phyloP scores from a whole-genome alignment of 2,888 invertebrate genomes.

The Toxonevra muliebris region DNA sequence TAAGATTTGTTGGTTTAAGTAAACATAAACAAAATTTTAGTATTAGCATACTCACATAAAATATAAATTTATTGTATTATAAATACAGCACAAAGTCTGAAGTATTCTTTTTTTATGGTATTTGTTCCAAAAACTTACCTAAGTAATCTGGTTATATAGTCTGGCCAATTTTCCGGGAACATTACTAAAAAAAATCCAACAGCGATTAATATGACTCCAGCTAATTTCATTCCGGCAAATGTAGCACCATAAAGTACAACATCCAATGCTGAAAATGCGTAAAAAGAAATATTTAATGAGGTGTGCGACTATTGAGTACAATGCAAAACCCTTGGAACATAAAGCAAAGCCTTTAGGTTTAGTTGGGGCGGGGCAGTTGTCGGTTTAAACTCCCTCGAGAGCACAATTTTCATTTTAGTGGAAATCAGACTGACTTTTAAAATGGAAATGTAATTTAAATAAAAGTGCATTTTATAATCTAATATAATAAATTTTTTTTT shows the following conservation, averaged over 20 bases:
- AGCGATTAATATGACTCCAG: conserved; percentile 90
- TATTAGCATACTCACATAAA: conserved; percentile 26
- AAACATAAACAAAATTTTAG: conserved; percentile 2
- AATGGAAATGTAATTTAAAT: no score
- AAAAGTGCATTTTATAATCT: no score
- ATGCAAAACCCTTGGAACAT: background rate
- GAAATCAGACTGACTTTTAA: no score
- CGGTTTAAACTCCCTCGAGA: no score
- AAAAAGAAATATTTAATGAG: background rate
- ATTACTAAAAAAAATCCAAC: conserved; percentile 93
- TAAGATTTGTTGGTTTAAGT: conserved; percentile 10
- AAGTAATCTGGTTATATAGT: conserved; percentile 88
- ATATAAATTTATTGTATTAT: background rate
- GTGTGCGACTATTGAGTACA: background rate
- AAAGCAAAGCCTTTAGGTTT: no score
- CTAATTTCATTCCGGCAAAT: conserved; percentile 94
- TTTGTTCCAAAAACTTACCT: conserved; percentile 70
- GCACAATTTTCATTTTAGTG: no score
- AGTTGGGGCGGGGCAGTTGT: no score
- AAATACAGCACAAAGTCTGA: no score
- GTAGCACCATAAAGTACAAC: conserved; percentile 84
- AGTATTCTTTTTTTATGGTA: background rate
- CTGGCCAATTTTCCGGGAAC: conserved; percentile 97
- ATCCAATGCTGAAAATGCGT: conserved; percentile 75
- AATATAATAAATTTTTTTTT: no score